These are phyloP conservation scores for Drosophila auraria DNA, from an alignment of 1,140 invertebrate genomes.

Conservation along the genomic window DNA sequence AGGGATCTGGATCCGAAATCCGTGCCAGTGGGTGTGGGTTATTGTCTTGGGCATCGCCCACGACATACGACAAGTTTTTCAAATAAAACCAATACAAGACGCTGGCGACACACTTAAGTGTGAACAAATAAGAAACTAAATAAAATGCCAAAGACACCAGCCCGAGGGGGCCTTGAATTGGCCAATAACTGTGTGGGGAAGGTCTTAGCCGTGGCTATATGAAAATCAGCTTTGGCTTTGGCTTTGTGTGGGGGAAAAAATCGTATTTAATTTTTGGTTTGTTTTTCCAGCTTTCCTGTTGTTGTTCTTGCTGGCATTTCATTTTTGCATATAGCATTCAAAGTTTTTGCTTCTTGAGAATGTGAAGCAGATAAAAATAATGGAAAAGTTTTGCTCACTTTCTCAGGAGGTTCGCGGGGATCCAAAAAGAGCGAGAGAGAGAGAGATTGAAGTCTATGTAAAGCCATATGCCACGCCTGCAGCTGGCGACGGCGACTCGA, in stretches of 20 bases:
- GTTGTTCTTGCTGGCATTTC: slow-evolving; percentile 41
- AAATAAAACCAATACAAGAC: slow-evolving; percentile 79
- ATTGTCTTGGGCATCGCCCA: slow-evolving; percentile 77
- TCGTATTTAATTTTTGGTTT: slow-evolving; percentile 79
- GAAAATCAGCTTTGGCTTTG: slow-evolving; percentile 75
- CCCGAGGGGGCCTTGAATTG: slow-evolving; percentile 54
- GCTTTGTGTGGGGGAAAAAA: slow-evolving; percentile 28
- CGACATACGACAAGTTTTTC: slow-evolving; percentile 78
- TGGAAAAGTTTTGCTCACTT: slow-evolving; percentile 74
- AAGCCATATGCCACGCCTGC: slow-evolving; percentile 53
- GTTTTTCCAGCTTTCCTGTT: slow-evolving; percentile 37
- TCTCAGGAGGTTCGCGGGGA: slow-evolving; percentile 23
- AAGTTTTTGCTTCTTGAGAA: slow-evolving; percentile 77
- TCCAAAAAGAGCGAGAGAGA: not conserved
- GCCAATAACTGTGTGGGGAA: slow-evolving; percentile 60
- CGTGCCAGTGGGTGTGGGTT: slow-evolving; percentile 37
- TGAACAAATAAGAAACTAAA: slow-evolving; percentile 83
- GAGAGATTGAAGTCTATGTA: slow-evolving; percentile 44
- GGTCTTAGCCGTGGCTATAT: slow-evolving; percentile 50
- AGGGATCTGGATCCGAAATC: slow-evolving; percentile 23
- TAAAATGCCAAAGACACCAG: slow-evolving; percentile 74
- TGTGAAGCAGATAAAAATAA: slow-evolving; percentile 83
- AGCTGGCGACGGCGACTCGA: slow-evolving; percentile 64
- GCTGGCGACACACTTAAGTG: slow-evolving; percentile 78
- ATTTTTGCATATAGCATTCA: slow-evolving; percentile 73